Conservation (phyloP, 2,113 vertebrate species). For the Apteryx owenii region DNA sequence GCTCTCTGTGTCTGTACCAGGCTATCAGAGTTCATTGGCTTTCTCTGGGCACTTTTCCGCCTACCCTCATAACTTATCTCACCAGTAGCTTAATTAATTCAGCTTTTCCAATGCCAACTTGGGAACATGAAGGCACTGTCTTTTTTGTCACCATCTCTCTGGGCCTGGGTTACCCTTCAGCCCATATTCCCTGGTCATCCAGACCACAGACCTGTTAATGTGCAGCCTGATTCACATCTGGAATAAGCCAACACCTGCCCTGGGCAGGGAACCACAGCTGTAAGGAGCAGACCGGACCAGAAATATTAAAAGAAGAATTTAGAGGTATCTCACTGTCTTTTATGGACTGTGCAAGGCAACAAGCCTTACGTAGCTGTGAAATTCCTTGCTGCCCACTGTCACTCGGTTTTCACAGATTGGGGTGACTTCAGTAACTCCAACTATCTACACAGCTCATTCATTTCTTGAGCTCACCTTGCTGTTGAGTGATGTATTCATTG, state of each 20-base stretch:
- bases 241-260: background rate
- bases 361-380: no score
- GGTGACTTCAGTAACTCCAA: background rate
- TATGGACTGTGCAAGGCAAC: background rate
- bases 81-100: background rate
- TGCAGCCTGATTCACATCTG: accelerated
- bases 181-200: no score
- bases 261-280: background rate
- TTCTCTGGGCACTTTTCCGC: background rate
- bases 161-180: background rate
- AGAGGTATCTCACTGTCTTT: no score
- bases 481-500: background rate
- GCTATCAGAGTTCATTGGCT: accelerated
- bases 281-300: background rate
- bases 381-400: no score
- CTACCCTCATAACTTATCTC: background rate
- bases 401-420: background rate
- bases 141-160: background rate
- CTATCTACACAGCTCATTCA: background rate
- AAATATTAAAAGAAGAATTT: background rate
- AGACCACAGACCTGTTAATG: background rate
- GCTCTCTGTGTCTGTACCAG: background rate
- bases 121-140: background rate
- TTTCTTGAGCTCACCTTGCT: background rate
- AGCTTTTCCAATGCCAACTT: background rate